Percentiles rank a stretch among this genome's conserved stretches.
phyloP scores from a whole-genome alignment of 2,797 vertebrate genomes.

The Emydoidea blandingii region DNA sequence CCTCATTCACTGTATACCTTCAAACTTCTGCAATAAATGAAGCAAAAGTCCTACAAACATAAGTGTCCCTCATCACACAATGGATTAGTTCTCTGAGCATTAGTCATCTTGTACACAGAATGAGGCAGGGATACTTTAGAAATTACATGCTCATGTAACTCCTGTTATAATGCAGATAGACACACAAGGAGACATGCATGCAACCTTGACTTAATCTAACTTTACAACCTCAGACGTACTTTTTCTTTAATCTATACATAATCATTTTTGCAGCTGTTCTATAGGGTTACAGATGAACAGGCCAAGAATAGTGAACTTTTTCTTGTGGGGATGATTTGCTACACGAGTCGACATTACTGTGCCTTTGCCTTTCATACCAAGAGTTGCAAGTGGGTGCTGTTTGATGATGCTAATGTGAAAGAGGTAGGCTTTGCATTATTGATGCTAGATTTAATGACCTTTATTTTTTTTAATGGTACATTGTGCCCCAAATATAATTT shows the following conservation, averaged over 20 bases:
- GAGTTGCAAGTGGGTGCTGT: constrained; percentile 97
- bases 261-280: constrained; percentile 89
- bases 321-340: constrained; percentile 98
- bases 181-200: not conserved
- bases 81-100: not conserved
- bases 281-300: constrained; percentile 95
- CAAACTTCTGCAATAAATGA: not conserved
- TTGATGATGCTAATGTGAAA: constrained; percentile 98
- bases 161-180: not conserved
- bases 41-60: not conserved
- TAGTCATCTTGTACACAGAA: not conserved
- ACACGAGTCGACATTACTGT: constrained; percentile 95
- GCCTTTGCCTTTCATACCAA: constrained; percentile 97
- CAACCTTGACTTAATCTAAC: not conserved
- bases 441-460: not conserved
- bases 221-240: not conserved
- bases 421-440: constrained; percentile 84
- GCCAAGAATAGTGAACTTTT: constrained; percentile 93
- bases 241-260: not conserved
- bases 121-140: not conserved
- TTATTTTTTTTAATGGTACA: not conserved
- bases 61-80: not conserved
- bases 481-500: not conserved
- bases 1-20: not conserved
- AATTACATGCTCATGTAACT: not conserved